Evolutionary conservation across 2,888 invertebrate species (phyloP), one percentile per base, ranked within the genome.

Genomic region (Paralinhomoeus sp.): DNA sequence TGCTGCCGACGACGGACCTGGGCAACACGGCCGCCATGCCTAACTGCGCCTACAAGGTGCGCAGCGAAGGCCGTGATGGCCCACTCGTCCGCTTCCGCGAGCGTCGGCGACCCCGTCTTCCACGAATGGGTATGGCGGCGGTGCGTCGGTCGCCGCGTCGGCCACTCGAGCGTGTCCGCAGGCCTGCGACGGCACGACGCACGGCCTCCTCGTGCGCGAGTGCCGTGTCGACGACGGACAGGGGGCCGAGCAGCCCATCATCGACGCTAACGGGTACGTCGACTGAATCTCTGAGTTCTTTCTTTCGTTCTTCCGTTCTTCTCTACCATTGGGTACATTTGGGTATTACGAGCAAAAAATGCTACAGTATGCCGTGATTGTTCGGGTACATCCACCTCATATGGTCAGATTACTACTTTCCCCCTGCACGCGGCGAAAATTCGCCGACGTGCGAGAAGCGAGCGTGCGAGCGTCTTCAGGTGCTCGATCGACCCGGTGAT

Each of bases 171-270:
- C n/a, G 33, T 33, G 17, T 17, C 12, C 12, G 2, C 33, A 41
- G 41, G 36, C 34, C 17, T 41, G 41, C 20, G 41, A 35, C 24
- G 22, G 35, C 15, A 15, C 3, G 2, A 7, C 23, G n/a, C 42
- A 45, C 39, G 20, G 24, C 17, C 34, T 47, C 17, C 23, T 47
- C 20, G 39, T 47, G 20, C 45, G 45, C 23, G 38, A n/a, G 7
- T 47, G 47, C 24, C 45, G 22, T 27, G 47, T 47, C 2, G 47
- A 47, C 35, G 47, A 47, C 31, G 47, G 47, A n/a, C 42, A 37
- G 21, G 44, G 45, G 17, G 42, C 38, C 24, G 23, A 23, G 24
- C 35, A 45, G 7, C 27, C 45, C 24, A 40, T 47, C n/a, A 17
- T 47, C 13, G 47, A 47, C 40, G 41, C 37, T 12, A 39, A 12